Conservation (phyloP, 2,113 vertebrate species). For the Centrocercus urophasianus region DNA sequence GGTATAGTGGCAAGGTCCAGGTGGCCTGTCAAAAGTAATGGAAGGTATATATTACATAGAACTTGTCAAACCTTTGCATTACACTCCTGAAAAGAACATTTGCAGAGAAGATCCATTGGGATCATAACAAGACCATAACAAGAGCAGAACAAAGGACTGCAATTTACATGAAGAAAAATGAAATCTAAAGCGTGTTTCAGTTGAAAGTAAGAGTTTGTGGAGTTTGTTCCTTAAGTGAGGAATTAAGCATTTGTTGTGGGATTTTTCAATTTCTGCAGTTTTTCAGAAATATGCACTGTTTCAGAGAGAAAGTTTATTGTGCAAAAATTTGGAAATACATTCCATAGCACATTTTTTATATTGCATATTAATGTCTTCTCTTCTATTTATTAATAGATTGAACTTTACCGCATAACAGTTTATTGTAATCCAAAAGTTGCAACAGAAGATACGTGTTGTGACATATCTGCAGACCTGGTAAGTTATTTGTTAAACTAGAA, state of each 20-base stretch:
- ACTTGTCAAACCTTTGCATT: not conserved
- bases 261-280: not conserved
- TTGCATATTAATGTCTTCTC: not conserved
- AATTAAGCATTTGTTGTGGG: not conserved
- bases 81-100: not conserved
- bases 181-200: not conserved
- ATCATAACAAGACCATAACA: not conserved
- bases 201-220: not conserved
- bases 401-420: slow-evolving; percentile 88
- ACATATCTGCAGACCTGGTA: slow-evolving; percentile 85
- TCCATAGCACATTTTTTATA: not conserved
- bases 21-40: not conserved
- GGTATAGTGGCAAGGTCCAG: not conserved
- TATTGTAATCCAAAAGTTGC: slow-evolving; percentile 89
- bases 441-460: slow-evolving; percentile 88
- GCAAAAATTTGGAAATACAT: not conserved
- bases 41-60: not conserved
- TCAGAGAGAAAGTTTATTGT: not conserved
- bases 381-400: slow-evolving; percentile 84
- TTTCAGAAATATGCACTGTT: not conserved
- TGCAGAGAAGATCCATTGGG: not conserved
- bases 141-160: not conserved
- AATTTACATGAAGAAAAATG: not conserved
- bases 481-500: slow-evolving; percentile 55
- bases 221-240: not conserved